Percentiles rank a stretch among this genome's conserved stretches.
phyloP scores from a whole-genome alignment of 1,140 invertebrate genomes.

The Bradysia coprophila region DNA sequence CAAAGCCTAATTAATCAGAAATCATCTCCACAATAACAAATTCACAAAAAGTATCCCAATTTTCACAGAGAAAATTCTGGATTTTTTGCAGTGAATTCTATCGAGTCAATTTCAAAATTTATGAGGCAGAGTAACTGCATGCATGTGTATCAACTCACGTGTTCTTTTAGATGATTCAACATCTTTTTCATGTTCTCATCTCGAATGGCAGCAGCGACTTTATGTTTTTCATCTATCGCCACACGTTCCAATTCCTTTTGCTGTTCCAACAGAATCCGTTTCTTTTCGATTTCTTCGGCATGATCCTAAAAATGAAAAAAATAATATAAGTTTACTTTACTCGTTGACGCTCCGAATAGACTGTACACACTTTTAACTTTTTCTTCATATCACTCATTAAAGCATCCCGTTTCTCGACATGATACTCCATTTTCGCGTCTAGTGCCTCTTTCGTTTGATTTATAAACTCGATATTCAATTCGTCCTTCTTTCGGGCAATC shows the following conservation, averaged over 20 bases:
- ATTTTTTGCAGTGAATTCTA: too few relatives aligned
- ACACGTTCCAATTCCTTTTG: slow-evolving; percentile 66
- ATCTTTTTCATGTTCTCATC: slow-evolving; percentile 77
- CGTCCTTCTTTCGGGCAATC: slow-evolving; percentile 72
- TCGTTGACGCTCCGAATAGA: neutral
- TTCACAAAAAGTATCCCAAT: too few relatives aligned
- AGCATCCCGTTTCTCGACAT: slow-evolving; percentile 71
- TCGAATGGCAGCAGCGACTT: slow-evolving; percentile 60
- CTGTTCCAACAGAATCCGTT: slow-evolving; percentile 55
- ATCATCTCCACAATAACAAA: neutral
- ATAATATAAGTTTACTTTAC: neutral
- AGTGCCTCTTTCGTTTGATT: slow-evolving; percentile 66
- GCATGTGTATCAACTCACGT: too few relatives aligned
- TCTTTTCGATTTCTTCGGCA: slow-evolving; percentile 68
- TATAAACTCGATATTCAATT: slow-evolving; percentile 68
- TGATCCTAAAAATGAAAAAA: slow-evolving; percentile 27
- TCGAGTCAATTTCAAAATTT: too few relatives aligned
- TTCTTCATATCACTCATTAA: slow-evolving; percentile 72
- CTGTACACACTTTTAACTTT: slow-evolving; percentile 58
- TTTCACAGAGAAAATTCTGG: too few relatives aligned
- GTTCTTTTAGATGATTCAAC: slow-evolving; percentile 71
- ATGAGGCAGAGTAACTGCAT: too few relatives aligned
- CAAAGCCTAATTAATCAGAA: too few relatives aligned
- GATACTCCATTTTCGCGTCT: slow-evolving; percentile 75
- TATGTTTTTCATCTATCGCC: slow-evolving; percentile 69